phyloP scores from a whole-genome alignment of 2,797 vertebrate species.

The Alectoris magna region DNA sequence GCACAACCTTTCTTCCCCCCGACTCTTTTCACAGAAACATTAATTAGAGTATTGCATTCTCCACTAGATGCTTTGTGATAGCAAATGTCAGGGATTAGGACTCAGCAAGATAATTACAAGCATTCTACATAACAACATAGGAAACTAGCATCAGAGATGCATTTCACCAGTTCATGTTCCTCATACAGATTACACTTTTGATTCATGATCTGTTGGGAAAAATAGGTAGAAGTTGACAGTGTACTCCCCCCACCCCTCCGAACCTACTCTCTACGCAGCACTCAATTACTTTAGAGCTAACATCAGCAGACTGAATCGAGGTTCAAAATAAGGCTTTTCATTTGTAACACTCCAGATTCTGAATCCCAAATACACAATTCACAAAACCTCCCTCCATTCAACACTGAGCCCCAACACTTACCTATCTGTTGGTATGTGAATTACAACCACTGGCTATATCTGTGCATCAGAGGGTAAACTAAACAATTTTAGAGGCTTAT shows the following conservation, averaged over 20 bases:
- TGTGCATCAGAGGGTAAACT: constrained; percentile 13
- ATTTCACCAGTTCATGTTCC: constrained; percentile 29
- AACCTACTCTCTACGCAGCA: neutral
- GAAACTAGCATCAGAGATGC: constrained; percentile 7
- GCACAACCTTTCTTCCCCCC: neutral
- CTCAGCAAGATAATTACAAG: constrained; percentile 50
- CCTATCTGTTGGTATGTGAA: neutral
- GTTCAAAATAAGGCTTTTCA: neutral
- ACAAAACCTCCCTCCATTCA: neutral
- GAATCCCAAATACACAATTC: neutral
- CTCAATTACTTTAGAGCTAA: neutral
- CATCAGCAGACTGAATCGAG: neutral
- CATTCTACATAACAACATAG: constrained; percentile 19
- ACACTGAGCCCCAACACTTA: neutral
- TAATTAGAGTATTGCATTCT: constrained; percentile 55
- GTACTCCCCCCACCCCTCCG: neutral
- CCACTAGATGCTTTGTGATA: constrained; percentile 31
- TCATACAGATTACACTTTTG: constrained; percentile 34
- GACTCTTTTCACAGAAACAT: constrained; percentile 31
- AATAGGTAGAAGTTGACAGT: neutral
- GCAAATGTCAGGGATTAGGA: constrained; percentile 49
- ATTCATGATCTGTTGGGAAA: constrained; percentile 24
- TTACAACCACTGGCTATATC: neutral
- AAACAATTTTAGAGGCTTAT: constrained; percentile 49
- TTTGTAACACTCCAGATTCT: neutral